A percentile compares a stretch with the other conserved stretches of the same genome.
Conservation (phyloP, 2,113 vertebrate species). For the Strix uralensis region DNA sequence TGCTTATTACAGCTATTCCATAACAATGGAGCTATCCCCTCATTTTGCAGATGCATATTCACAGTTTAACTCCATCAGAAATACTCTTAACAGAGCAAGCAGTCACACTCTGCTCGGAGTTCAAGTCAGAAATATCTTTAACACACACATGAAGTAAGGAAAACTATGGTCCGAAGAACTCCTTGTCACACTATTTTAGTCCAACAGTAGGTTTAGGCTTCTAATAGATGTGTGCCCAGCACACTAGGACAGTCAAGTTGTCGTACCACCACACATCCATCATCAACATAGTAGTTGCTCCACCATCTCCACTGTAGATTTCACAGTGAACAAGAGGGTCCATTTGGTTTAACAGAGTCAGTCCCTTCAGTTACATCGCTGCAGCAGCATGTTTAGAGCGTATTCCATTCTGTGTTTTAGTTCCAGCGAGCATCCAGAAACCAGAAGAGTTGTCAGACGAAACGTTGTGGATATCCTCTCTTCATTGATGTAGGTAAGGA, state of each 20-base stretch:
- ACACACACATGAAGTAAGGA: slow-evolving; percentile 40
- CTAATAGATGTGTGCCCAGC: slow-evolving; percentile 82
- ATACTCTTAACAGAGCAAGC: slow-evolving; percentile 71
- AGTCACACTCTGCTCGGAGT: slow-evolving; percentile 53
- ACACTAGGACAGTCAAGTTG: slow-evolving; percentile 67
- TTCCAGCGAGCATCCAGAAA: slow-evolving; percentile 86
- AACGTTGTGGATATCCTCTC: slow-evolving; percentile 92
- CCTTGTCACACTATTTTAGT: slow-evolving; percentile 42
- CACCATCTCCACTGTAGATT: slow-evolving; percentile 61
- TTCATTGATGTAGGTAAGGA: slow-evolving; percentile 97
- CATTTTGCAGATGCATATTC: slow-evolving; percentile 72
- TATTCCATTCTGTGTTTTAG: slow-evolving; percentile 92
- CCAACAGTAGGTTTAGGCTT: slow-evolving; percentile 61
- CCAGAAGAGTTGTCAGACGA: slow-evolving; percentile 84
- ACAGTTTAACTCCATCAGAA: slow-evolving; percentile 80
- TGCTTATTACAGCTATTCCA: slow-evolving; percentile 75
- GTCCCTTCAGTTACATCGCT: slow-evolving; percentile 85
- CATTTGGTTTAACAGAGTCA: slow-evolving; percentile 17
- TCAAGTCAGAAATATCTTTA: slow-evolving; percentile 50
- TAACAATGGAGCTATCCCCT: slow-evolving; percentile 64
- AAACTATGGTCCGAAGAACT: slow-evolving; percentile 55
- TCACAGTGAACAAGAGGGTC: slow-evolving; percentile 72
- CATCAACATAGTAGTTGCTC: slow-evolving; percentile 67
- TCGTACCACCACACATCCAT: slow-evolving; percentile 83
- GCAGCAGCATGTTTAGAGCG: slow-evolving; percentile 95